These are phyloP conservation scores for Zalophus californianus DNA, from an alignment of 2,797 vertebrate species.

Conservation along the genomic window DNA sequence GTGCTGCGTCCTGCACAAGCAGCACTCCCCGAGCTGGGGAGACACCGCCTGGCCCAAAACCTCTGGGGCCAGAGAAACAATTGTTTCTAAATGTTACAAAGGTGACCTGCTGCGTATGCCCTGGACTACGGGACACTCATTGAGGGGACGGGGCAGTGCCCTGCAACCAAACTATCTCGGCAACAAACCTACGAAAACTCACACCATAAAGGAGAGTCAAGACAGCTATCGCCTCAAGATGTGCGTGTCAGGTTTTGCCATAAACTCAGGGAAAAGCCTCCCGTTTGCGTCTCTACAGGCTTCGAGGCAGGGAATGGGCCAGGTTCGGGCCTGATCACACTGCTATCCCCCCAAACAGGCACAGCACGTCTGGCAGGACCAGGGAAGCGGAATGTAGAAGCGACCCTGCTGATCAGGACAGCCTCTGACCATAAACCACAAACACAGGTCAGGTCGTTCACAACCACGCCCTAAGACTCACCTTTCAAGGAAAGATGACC, in stretches of 20 bases:
- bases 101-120: rapidly evolving
- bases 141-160: rapidly evolving
- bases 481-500: background rate
- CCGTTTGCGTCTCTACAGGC: rapidly evolving
- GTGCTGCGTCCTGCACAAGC: rapidly evolving
- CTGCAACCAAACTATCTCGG: background rate
- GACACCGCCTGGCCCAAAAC: background rate
- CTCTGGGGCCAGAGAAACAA: background rate
- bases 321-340: rapidly evolving
- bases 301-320: rapidly evolving
- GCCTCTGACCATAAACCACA: too few species aligned
- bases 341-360: background rate
- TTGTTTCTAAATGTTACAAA: background rate
- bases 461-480: rapidly evolving
- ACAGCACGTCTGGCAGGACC: background rate
- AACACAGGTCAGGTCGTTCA: rapidly evolving
- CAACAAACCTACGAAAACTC: rapidly evolving
- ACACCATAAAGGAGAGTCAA: rapidly evolving
- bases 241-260: background rate
- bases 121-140: rapidly evolving
- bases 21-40: background rate
- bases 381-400: rapidly evolving
- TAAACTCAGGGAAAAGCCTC: too few species aligned
- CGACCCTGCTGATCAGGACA: too few species aligned
- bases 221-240: rapidly evolving